A percentile compares a stretch with the other conserved stretches of the same genome.
These are phyloP conservation scores for Dastarcus helophoroides DNA, from an alignment of 2,888 invertebrate species.

Conservation along the genomic window DNA sequence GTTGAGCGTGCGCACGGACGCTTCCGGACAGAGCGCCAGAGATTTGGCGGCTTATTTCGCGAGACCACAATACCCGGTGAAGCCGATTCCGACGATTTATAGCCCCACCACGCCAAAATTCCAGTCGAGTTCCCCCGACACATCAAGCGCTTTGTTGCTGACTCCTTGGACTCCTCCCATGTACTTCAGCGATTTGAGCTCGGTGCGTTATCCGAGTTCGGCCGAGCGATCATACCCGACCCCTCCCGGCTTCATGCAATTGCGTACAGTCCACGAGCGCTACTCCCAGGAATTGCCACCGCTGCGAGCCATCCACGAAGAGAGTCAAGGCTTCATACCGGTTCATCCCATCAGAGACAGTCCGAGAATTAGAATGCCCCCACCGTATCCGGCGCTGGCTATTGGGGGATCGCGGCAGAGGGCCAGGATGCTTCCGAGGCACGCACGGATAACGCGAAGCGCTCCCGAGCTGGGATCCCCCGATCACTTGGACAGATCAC, in stretches of 20 bases:
- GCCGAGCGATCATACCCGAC: constrained; percentile 70
- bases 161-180: constrained; percentile 61
- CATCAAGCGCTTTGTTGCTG: constrained; percentile 45
- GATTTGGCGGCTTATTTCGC: constrained; percentile 20
- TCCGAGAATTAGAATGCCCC: constrained; percentile 36
- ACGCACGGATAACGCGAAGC: constrained; percentile 53
- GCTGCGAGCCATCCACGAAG: constrained; percentile 59
- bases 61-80: constrained; percentile 30
- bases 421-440: constrained; percentile 53
- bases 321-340: constrained; percentile 51
- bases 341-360: constrained; percentile 53
- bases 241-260: constrained; percentile 55
- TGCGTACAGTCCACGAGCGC: constrained; percentile 52
- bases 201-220: constrained; percentile 69
- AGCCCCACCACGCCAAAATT: constrained; percentile 44
- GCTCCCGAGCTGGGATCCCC: constrained; percentile 56
- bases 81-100: constrained; percentile 34
- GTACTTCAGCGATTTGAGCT: constrained; percentile 79
- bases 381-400: constrained; percentile 26
- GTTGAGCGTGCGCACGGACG: constrained; percentile 54
- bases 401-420: constrained; percentile 41
- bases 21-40: constrained; percentile 47
- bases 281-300: constrained; percentile 65
- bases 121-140: constrained; percentile 55
- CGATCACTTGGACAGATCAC: constrained; percentile 62